Evolutionary conservation across 1,140 invertebrate species (phyloP).

Genomic region (Pygmarrhopalites habei): DNA sequence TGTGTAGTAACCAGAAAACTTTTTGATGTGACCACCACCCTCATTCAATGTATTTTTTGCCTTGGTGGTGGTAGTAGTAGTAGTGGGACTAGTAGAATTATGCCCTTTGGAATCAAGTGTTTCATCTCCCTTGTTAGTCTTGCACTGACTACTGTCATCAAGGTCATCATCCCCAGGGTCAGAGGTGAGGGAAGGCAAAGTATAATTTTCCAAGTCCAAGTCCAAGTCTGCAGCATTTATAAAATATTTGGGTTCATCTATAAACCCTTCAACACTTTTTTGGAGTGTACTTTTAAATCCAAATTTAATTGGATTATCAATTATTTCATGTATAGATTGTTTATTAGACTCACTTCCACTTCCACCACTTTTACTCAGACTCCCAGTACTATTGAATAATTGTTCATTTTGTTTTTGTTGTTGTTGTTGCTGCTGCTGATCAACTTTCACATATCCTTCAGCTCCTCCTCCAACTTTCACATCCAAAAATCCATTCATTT

Average conservation of each 20-base stretch:
- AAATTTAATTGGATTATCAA: background rate
- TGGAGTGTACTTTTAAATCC: background rate
- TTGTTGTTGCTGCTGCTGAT: background rate
- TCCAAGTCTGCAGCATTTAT: constrained; percentile 34
- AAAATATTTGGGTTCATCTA: constrained; percentile 32
- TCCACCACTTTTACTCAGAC: background rate
- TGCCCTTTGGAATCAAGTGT: background rate
- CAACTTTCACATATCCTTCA: no score
- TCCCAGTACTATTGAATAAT: background rate
- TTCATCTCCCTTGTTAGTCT: background rate
- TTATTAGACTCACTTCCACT: background rate
- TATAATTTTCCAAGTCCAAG: constrained; percentile 11
- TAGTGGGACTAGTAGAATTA: no score
- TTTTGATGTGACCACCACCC: no score
- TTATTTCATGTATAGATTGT: no score
- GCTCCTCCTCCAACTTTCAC: no score
- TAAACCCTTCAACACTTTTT: constrained; percentile 10
- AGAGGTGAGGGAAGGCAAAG: background rate
- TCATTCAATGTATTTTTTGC: no score
- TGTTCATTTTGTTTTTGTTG: background rate
- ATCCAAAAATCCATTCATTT: background rate
- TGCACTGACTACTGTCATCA: background rate
- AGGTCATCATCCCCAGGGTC: background rate
- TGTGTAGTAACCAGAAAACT: no score
- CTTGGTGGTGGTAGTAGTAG: no score